phyloP scores from a whole-genome alignment of 2,888 invertebrate species.

The Microchrysa polita region DNA sequence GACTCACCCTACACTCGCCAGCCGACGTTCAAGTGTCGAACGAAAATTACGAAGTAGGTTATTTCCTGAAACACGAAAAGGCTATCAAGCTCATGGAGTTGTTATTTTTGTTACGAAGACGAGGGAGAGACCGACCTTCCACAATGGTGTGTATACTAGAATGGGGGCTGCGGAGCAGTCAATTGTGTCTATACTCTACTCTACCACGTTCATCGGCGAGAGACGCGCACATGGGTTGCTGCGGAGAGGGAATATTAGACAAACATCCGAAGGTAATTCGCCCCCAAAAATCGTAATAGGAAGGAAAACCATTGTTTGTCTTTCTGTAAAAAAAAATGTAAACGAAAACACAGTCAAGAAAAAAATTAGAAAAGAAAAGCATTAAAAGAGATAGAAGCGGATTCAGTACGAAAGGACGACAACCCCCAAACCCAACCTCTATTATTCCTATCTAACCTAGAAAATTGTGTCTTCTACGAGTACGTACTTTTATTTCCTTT shows the following conservation, averaged over 20 bases:
- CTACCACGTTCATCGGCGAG: too few relatives aligned
- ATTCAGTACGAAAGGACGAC: too few relatives aligned
- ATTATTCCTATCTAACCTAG: too few relatives aligned
- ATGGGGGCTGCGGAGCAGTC: too few relatives aligned
- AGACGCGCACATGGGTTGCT: too few relatives aligned
- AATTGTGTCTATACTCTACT: too few relatives aligned
- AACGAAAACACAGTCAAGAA: not conserved
- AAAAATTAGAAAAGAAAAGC: not conserved
- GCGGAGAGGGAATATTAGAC: not conserved
- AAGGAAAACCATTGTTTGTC: not conserved
- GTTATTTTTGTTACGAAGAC: conserved; percentile 27
- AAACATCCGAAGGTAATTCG: not conserved
- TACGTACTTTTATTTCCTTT: conserved; percentile 14
- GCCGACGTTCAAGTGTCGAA: not conserved
- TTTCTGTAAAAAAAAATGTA: conserved; percentile 1
- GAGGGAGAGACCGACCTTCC: too few relatives aligned
- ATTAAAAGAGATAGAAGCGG: too few relatives aligned
- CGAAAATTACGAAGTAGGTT: conserved; percentile 38
- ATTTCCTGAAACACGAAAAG: conserved; percentile 40
- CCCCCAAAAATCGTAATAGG: not conserved
- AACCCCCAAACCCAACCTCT: too few relatives aligned
- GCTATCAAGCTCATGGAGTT: conserved; percentile 43
- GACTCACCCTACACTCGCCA: not conserved
- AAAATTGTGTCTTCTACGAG: not conserved
- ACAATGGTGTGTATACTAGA: too few relatives aligned